Conservation (phyloP, 2,888 invertebrate genomes). For the Yponomeuta malinellus region DNA sequence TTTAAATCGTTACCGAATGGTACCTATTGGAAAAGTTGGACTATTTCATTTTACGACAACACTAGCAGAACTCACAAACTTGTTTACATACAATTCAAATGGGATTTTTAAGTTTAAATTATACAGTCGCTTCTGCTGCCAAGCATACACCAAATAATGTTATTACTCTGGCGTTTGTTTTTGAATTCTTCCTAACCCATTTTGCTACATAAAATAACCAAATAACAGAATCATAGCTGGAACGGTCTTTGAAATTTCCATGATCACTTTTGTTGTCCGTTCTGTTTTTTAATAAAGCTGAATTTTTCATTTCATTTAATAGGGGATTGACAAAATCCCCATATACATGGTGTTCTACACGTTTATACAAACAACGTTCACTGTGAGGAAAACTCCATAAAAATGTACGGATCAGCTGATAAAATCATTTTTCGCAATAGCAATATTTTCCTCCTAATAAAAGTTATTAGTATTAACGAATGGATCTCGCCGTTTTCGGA, state of each 20-base stretch:
- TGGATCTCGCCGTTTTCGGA: too few species aligned
- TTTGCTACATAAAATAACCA: background rate
- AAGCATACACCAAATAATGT: conserved; percentile 31
- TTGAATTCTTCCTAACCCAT: background rate
- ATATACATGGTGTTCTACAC: too few species aligned
- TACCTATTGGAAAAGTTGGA: conserved; percentile 57
- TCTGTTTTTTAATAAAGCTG: background rate
- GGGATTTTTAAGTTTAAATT: conserved; percentile 59
- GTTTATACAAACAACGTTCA: too few species aligned
- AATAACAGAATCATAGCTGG: background rate
- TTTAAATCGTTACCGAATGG: conserved; percentile 37
- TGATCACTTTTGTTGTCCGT: background rate
- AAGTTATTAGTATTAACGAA: too few species aligned
- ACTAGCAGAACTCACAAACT: conserved; percentile 54
- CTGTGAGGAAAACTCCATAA: too few species aligned
- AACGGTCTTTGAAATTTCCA: background rate
- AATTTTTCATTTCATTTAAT: too few species aligned
- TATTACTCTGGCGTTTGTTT: background rate
- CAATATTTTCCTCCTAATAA: too few species aligned
- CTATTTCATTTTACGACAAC: conserved; percentile 65
- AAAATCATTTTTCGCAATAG: too few species aligned
- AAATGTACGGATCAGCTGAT: too few species aligned
- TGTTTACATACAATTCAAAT: conserved; percentile 69
- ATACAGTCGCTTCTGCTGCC: conserved; percentile 58
- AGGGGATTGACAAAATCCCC: background rate